Conservation (phyloP, 2,797 vertebrate species). For the Sibirionetta formosa region DNA sequence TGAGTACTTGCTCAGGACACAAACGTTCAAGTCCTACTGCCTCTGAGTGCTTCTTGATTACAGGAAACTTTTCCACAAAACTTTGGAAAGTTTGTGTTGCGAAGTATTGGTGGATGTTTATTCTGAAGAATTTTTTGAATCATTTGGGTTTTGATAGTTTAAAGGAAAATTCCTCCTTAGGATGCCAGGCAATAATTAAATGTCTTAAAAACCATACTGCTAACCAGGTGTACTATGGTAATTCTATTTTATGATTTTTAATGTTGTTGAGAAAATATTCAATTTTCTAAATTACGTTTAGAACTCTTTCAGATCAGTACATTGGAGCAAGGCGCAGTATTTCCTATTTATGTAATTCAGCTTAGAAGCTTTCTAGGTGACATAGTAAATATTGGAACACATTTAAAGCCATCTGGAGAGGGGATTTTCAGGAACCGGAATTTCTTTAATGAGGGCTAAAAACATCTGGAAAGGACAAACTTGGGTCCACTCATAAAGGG, state of each 20-base stretch:
- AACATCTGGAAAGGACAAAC: slow-evolving; percentile 51
- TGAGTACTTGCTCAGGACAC: accelerated
- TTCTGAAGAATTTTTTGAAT: background rate
- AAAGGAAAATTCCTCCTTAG: background rate
- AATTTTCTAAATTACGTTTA: background rate
- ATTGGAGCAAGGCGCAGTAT: background rate
- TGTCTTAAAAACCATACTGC: background rate
- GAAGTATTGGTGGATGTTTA: accelerated
- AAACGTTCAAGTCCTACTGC: background rate
- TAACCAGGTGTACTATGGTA: background rate
- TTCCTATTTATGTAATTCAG: slow-evolving; percentile 3
- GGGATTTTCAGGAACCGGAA: slow-evolving; percentile 64
- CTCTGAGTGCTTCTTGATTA: background rate
- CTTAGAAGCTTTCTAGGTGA: slow-evolving; percentile 44
- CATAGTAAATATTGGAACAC: slow-evolving; percentile 32
- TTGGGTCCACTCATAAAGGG: slow-evolving; percentile 34
- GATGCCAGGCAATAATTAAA: background rate
- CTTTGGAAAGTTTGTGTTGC: accelerated
- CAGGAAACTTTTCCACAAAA: background rate
- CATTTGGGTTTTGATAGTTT: background rate
- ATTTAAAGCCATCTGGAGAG: slow-evolving; percentile 45
- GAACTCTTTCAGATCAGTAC: background rate
- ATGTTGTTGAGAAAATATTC: background rate
- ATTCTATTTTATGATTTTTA: background rate
- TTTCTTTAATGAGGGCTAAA: slow-evolving; percentile 51